A percentile compares a stretch with the other conserved stretches of the same genome.
phyloP scores from a whole-genome alignment of 1,140 invertebrate species.

The Homalodisca vitripennis region DNA sequence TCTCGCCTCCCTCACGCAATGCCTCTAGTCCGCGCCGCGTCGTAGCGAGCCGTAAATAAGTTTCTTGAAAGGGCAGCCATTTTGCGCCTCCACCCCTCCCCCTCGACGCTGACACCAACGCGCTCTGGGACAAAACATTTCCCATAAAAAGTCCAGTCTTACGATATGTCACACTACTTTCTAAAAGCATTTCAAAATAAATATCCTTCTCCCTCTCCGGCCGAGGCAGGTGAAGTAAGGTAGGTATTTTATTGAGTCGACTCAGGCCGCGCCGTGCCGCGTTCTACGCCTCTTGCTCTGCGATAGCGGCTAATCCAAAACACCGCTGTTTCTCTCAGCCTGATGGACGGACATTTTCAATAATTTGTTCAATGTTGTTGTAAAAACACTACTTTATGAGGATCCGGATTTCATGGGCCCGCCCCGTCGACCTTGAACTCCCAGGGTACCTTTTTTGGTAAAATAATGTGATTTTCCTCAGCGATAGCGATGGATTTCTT shows the following conservation, averaged over 20 bases:
- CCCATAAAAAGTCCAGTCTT: conserved; percentile 30
- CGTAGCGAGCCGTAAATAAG: neutral
- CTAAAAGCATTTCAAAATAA: conserved; percentile 32
- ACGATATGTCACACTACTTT: conserved; percentile 31
- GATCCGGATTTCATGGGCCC: neutral
- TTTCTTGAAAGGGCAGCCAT: conserved; percentile 26
- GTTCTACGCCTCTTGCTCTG: neutral
- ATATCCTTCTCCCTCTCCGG: conserved; percentile 11
- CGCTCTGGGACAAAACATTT: conserved; percentile 10
- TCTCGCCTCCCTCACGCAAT: too few relatives aligned
- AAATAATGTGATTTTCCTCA: too few relatives aligned
- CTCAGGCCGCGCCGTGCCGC: neutral
- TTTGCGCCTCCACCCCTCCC: neutral
- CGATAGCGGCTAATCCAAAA: conserved; percentile 1
- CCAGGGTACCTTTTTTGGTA: too few relatives aligned
- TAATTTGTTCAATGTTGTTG: conserved; percentile 8
- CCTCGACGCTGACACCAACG: neutral
- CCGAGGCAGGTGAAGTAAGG: neutral
- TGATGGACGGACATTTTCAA: neutral
- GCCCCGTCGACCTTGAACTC: too few relatives aligned
- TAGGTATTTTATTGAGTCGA: conserved; percentile 11
- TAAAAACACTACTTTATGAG: conserved; percentile 2
- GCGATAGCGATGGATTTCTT: too few relatives aligned
- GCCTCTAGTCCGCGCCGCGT: too few relatives aligned
- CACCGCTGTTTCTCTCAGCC: neutral